Base-by-base conservation (phyloP, 2,888 invertebrate genomes). In the Zygogramma bicolorata region DNA sequence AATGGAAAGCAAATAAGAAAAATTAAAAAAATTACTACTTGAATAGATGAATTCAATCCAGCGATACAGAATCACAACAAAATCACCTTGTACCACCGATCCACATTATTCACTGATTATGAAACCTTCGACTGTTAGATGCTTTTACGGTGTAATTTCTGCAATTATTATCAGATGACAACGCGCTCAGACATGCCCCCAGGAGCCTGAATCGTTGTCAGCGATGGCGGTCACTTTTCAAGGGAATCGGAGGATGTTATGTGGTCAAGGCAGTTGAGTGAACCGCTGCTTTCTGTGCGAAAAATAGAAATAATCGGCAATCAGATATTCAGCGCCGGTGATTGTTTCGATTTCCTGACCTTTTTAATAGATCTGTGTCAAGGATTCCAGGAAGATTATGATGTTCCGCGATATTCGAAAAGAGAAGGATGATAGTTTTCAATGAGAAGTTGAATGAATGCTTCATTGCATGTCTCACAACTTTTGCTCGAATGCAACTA, bases 181-280 rank as follows among this genome's bases (percentile, higher is more conserved):
- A 46, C 46, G 20, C 1, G 20, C 18, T 20, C 20, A 20, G 46
- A 46, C 20, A 46, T 46, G 46, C 46, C 46, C 20, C 2, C 46
- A 20, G 46, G 46, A 10, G 46, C 18, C 6, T 46, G 18, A 46
- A 46, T 46, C 20, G 20, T 46, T 46, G 18, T n/a, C 46, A 8
- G 46, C 20, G 18, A 18, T 46, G 20, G 46, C 46, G 20, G 46
- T 8, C 46, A 20, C 18, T 13, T 46, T 46, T 46, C 46, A 46
- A 46, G 46, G 46, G 10, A 20, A 46, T 22, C 20, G 2, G 20
- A 46, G 18, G 46, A 46, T 20, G 46, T 46, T 46, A 46, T 46
- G 46, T 20, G 46, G 46, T 20, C 46, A 46, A 46, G 46, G 46
- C 46, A 46, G 46, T 46, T 46, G 46, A 46, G 20, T 46, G 46